Evolutionary conservation across 64 coral and sea anemone species (phyloP).

Genomic region (Dendrophyllia cribrosa): DNA sequence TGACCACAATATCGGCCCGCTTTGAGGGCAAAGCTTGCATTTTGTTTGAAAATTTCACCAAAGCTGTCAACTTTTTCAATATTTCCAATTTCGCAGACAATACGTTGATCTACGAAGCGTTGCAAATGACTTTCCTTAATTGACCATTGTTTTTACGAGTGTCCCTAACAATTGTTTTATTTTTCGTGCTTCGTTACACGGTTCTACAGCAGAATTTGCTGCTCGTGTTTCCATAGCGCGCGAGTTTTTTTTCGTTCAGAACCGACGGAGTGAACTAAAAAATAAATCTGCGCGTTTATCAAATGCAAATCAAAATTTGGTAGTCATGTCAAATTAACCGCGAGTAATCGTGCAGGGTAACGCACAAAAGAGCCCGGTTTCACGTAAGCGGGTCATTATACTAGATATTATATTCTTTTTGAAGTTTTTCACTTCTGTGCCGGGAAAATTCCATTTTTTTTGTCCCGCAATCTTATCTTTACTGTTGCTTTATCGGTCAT

Average conservation of each 20-base stretch:
- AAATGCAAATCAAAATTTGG: not conserved
- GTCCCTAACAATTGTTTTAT: not conserved
- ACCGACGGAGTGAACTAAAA: too few relatives aligned
- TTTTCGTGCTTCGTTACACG: not conserved
- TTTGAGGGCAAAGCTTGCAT: not conserved
- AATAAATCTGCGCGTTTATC: not conserved
- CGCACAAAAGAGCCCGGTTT: not conserved
- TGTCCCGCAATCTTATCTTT: too few relatives aligned
- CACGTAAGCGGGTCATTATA: not conserved
- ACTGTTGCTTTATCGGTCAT: too few relatives aligned
- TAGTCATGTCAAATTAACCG: not conserved
- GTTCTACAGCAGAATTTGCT: not conserved
- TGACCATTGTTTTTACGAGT: constrained; percentile 22
- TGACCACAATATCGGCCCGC: constrained; percentile 12
- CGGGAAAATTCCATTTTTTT: not conserved
- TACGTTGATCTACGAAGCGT: constrained; percentile 7
- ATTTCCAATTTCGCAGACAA: constrained; percentile 20
- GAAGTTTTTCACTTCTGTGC: not conserved
- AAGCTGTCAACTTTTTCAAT: constrained; percentile 9
- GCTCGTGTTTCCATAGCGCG: too few relatives aligned
- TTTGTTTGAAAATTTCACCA: not conserved
- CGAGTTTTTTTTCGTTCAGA: too few relatives aligned
- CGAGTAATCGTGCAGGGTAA: not conserved
- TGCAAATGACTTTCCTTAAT: constrained; percentile 28
- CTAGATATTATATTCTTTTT: not conserved